A percentile compares a stretch with the other conserved stretches of the same genome.
Evolutionary conservation across 2,797 vertebrate genomes (phyloP).

Genomic region (Gymnopithys bicolor): DNA sequence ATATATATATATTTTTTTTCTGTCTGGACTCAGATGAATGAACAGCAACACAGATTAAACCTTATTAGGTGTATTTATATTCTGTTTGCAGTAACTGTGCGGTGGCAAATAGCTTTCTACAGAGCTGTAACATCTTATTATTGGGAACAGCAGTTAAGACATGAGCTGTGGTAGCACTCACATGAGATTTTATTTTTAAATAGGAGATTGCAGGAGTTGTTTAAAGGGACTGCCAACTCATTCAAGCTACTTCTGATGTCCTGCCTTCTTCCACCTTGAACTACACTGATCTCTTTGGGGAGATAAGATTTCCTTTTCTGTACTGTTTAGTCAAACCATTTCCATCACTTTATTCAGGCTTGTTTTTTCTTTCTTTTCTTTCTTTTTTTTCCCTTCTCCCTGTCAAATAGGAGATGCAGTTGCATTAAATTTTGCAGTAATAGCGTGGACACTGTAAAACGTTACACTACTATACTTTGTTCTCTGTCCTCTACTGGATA

Average conservation of each 20-base stretch:
- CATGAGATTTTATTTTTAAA: conserved; percentile 55
- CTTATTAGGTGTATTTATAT: conserved; percentile 82
- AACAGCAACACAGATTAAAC: conserved; percentile 81
- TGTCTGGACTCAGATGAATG: conserved; percentile 79
- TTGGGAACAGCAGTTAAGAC: conserved; percentile 50
- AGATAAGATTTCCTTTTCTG: background rate
- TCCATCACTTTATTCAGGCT: background rate
- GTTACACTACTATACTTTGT: background rate
- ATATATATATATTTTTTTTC: conserved; percentile 76
- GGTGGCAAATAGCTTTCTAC: conserved; percentile 71
- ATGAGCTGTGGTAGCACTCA: background rate
- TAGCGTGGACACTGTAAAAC: background rate
- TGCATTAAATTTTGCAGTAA: background rate
- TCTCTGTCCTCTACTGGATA: background rate
- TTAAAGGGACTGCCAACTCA: conserved; percentile 8
- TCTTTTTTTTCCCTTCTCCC: background rate
- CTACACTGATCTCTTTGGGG: background rate
- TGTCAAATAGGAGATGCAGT: background rate
- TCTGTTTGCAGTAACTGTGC: conserved; percentile 82
- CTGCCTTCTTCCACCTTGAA: background rate
- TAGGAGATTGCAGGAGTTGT: conserved; percentile 23
- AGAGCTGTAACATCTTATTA: conserved; percentile 50
- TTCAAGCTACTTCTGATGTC: background rate
- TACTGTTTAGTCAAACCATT: background rate
- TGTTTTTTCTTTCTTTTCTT: too few relatives aligned